phyloP scores from a whole-genome alignment of 2,113 vertebrate species.

The Dunckerocampus dactyliophorus region DNA sequence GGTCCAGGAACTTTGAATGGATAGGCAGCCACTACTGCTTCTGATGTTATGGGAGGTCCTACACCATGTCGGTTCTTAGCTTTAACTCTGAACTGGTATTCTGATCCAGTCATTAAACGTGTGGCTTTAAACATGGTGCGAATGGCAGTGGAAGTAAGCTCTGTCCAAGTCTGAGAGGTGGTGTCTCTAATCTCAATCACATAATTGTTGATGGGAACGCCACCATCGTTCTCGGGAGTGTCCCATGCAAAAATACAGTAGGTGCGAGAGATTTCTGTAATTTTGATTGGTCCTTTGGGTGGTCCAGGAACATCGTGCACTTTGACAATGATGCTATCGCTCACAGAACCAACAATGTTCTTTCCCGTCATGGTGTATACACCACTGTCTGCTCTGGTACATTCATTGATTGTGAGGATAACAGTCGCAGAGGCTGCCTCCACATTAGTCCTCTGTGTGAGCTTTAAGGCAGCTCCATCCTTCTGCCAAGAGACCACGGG shows the following conservation, averaged over 20 bases:
- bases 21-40: slow-evolving; percentile 85
- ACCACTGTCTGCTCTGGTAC: slow-evolving; percentile 84
- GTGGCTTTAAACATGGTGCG: slow-evolving; percentile 91
- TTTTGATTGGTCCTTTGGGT: slow-evolving; percentile 90
- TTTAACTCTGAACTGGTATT: slow-evolving; percentile 95
- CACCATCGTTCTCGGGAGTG: slow-evolving; percentile 92
- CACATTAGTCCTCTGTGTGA: slow-evolving; percentile 86
- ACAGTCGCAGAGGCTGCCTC: slow-evolving; percentile 87
- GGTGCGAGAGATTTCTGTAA: slow-evolving; percentile 89
- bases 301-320: slow-evolving; percentile 95
- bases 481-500: slow-evolving; percentile 94
- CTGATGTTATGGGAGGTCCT: slow-evolving; percentile 86
- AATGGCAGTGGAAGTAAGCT: slow-evolving; percentile 85
- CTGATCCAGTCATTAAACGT: slow-evolving; percentile 85
- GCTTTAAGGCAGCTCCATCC: slow-evolving; percentile 82
- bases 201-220: slow-evolving; percentile 94
- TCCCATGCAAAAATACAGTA: slow-evolving; percentile 90
- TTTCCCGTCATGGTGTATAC: slow-evolving; percentile 85
- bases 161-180: slow-evolving; percentile 86
- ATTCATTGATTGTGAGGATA: slow-evolving; percentile 86
- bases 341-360: slow-evolving; percentile 90
- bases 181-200: slow-evolving; percentile 91
- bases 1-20: slow-evolving; percentile 94
- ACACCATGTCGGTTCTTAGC: slow-evolving; percentile 94
- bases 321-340: slow-evolving; percentile 84